These are phyloP conservation scores for Gerris lacustris DNA, from an alignment of 2,888 invertebrate species.

Conservation along the genomic window DNA sequence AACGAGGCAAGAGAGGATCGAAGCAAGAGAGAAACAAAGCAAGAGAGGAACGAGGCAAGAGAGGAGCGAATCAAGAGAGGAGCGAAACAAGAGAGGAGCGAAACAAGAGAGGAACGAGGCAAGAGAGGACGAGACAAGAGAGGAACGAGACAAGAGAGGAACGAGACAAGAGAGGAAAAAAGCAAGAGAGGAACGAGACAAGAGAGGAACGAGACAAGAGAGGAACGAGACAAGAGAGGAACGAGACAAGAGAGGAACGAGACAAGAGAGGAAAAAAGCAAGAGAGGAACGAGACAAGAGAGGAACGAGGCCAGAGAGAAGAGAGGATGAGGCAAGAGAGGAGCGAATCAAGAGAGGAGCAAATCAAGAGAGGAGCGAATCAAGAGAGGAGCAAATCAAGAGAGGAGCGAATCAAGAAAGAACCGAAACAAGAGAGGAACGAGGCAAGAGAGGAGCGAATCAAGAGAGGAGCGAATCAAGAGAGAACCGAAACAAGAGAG, in stretches of 20 bases:
- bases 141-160: background rate
- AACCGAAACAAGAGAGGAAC: background rate
- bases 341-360: background rate
- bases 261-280: background rate
- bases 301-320: background rate
- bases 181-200: background rate
- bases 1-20: background rate
- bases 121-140: background rate
- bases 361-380: background rate
- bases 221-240: background rate
- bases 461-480: background rate
- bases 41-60: background rate
- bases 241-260: background rate
- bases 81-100: background rate
- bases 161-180: background rate
- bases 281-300: background rate
- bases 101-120: background rate
- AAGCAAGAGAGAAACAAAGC: background rate
- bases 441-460: conserved; percentile 1
- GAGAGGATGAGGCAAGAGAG: background rate
- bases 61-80: background rate
- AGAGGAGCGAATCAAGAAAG: background rate
- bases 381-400: background rate
- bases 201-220: conserved; percentile 7
- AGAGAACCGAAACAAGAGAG: background rate